These are phyloP conservation scores for Xiphophorus couchianus DNA, from an alignment of 2,113 vertebrate species.

Conservation along the genomic window DNA sequence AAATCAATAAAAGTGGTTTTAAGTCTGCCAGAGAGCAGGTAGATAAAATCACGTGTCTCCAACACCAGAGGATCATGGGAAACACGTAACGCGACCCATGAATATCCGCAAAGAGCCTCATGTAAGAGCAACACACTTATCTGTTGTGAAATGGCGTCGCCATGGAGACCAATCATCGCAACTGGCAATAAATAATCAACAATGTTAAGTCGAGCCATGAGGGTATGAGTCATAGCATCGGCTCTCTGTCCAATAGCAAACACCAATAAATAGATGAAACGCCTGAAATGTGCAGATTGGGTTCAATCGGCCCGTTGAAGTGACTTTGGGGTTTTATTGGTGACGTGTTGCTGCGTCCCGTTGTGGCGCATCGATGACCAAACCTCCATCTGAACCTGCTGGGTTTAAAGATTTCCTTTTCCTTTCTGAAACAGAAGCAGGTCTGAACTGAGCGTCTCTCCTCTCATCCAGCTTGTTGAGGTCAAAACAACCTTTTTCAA, in stretches of 20 bases:
- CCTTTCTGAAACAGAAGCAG: not conserved
- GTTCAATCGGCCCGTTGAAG: not conserved
- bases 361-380: not conserved
- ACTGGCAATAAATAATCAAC: constrained; percentile 68
- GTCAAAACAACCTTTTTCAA: not conserved
- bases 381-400: not conserved
- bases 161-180: constrained; percentile 74
- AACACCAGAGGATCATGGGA: not conserved
- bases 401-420: not conserved
- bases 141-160: constrained; percentile 66
- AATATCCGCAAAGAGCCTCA: constrained; percentile 41
- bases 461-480: not conserved
- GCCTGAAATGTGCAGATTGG: not conserved
- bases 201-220: constrained; percentile 30
- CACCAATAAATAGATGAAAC: constrained; percentile 26
- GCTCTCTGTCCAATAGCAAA: not conserved
- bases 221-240: constrained; percentile 66
- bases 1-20: not conserved
- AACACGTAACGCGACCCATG: constrained; percentile 39
- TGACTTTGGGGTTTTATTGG: not conserved
- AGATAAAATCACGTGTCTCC: constrained; percentile 6
- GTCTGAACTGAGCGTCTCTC: not conserved
- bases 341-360: not conserved
- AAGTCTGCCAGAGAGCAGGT: not conserved
- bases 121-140: constrained; percentile 45